Evolutionary conservation across 2,113 vertebrate genomes (phyloP), one percentile per base, ranked within the genome.

Genomic region (Neomonachus schauinslandi): DNA sequence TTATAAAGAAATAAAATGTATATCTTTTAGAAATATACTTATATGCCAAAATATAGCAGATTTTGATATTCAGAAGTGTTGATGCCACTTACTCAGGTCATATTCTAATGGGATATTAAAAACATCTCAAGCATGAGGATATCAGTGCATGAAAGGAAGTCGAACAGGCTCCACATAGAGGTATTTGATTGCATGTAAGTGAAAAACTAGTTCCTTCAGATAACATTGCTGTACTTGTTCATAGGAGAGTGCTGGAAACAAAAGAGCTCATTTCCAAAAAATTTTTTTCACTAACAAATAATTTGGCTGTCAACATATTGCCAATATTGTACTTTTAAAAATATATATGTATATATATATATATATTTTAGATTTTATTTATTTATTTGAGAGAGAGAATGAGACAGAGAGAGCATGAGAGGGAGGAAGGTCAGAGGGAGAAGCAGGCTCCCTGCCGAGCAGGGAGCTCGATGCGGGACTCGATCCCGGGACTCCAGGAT

Each of bases 1-100:
- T 92, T 82, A n/a, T 57, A 16, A 86, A 77, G 24, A 89, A 69
- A 89, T 79, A 59, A 39, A 15, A 80, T 7, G 46, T 19, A 21
- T 74, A 4, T 81, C 18, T 93, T 87, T 88, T 71, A 93, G 49
- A 91, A 92, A 94, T 36, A 15, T 28, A 55, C 86, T 86, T 86
- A 63, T 86, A 63, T 79, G 33, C 2, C 61, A 31, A 26, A 89
- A 42, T 24, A 24, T 63, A 71, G 24, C 2, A 53, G 72, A 94
- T 67, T 89, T 83, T 61, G 46, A 95, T n/a, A 92, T 94, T 77
- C 26, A 24, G 28, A 89, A 81, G 2, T 39, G 13, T 81, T 24
- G 5, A 12, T 96, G 61, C 5, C 91, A 51, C 10, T 76, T 77
- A 84, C 5, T 9, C 49, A 65, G 69, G n/a, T 76, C 21, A 87